Evolutionary conservation across 2,113 vertebrate species (phyloP).

Genomic region (Procavia capensis): DNA sequence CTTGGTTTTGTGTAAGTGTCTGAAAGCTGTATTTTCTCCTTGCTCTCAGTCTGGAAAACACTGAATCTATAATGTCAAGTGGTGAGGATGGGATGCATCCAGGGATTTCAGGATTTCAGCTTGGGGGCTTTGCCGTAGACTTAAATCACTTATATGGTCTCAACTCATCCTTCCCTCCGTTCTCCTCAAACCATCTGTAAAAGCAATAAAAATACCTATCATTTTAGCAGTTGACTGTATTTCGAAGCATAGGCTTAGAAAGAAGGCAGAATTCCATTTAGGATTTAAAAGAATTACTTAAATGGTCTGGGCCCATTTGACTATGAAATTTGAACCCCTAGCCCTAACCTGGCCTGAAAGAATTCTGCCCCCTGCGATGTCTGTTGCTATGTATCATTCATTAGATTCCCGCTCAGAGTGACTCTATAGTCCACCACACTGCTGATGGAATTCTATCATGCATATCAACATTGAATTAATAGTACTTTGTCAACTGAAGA

Average conservation of each 20-base stretch:
- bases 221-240: neutral
- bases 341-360: neutral
- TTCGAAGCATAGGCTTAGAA: slow-evolving; percentile 22
- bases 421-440: neutral
- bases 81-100: slow-evolving; percentile 12
- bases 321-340: neutral
- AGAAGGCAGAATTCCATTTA: slow-evolving; percentile 15
- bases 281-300: neutral
- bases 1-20: neutral
- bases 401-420: too few species aligned
- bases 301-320: neutral
- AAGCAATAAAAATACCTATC: slow-evolving; percentile 58
- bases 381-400: neutral
- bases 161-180: slow-evolving; percentile 18
- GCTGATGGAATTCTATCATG: neutral
- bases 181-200: neutral
- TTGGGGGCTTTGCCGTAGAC: slow-evolving; percentile 28
- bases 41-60: neutral
- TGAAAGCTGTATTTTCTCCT: neutral
- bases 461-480: neutral
- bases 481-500: neutral
- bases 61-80: neutral
- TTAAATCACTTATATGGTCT: slow-evolving; percentile 43
- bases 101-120: slow-evolving; percentile 16
- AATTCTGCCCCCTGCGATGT: neutral